These are phyloP conservation scores for Sebastes dallii DNA, from an alignment of 2,797 vertebrate species.

Conservation along the genomic window DNA sequence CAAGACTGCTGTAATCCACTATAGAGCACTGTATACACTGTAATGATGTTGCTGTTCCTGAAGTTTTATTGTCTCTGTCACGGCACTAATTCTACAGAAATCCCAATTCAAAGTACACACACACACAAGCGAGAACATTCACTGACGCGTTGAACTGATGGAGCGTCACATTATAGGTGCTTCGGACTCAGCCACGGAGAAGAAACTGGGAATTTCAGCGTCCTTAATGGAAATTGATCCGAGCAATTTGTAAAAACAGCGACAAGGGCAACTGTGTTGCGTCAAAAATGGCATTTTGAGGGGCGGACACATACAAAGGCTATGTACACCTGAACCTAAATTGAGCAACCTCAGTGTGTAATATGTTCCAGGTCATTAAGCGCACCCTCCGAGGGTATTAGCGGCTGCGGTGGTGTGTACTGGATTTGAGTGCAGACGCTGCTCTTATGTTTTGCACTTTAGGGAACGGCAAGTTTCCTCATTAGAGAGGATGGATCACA, in stretches of 20 bases:
- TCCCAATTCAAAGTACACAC: conserved; percentile 33
- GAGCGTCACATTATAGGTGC: conserved; percentile 41
- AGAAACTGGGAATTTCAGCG: conserved; percentile 40
- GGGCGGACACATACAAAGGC: conserved; percentile 26
- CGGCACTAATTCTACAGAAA: conserved; percentile 33
- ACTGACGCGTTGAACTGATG: conserved; percentile 32
- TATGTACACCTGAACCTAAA: conserved; percentile 38
- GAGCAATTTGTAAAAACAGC: conserved; percentile 58
- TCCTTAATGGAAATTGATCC: conserved; percentile 60
- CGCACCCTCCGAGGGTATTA: conserved; percentile 39
- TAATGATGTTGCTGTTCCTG: conserved; percentile 30
- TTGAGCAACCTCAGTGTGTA: conserved; percentile 45
- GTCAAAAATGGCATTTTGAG: conserved; percentile 45
- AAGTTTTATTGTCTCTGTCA: conserved; percentile 39
- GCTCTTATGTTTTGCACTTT: conserved; percentile 62
- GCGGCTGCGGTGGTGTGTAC: conserved; percentile 23
- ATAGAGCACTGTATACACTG: not conserved
- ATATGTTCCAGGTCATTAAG: conserved; percentile 68
- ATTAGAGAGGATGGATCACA: conserved; percentile 64
- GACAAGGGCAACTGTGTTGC: conserved; percentile 37
- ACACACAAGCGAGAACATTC: conserved; percentile 11
- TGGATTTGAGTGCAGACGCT: conserved; percentile 34
- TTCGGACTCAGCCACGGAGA: conserved; percentile 36
- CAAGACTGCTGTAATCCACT: conserved; percentile 34
- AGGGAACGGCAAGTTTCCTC: conserved; percentile 50